Percentiles rank a stretch among this genome's conserved stretches.
phyloP scores from a whole-genome alignment of 2,113 vertebrate genomes.

The Casuarius casuarius region DNA sequence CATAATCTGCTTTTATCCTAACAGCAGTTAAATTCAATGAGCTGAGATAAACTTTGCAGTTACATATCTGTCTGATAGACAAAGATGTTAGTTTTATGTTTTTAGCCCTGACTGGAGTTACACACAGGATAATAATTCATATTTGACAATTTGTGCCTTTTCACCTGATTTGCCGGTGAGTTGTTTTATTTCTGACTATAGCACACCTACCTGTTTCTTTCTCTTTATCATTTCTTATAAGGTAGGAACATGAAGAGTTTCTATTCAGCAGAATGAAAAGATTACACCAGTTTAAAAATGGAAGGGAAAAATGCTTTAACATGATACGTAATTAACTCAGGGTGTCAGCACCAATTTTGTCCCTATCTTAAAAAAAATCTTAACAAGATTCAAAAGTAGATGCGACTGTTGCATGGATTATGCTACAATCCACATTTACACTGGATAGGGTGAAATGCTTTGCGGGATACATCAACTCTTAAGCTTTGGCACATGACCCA shows the following conservation, averaged over 20 bases:
- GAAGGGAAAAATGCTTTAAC: background rate
- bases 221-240: background rate
- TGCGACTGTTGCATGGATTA: background rate
- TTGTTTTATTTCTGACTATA: background rate
- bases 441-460: background rate
- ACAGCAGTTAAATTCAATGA: background rate
- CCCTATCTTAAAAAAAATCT: background rate
- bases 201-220: background rate
- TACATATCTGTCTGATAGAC: background rate
- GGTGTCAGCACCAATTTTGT: background rate
- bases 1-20: background rate
- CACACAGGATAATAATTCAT: background rate
- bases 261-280: background rate
- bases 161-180: background rate
- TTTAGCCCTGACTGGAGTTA: background rate
- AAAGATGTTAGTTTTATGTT: background rate
- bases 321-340: background rate
- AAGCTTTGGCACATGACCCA: background rate
- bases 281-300: background rate
- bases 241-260: background rate
- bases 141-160: background rate
- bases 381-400: background rate
- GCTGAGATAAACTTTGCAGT: background rate
- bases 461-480: background rate
- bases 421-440: background rate